Percentiles rank a stretch among this genome's conserved stretches.
phyloP scores from a whole-genome alignment of 2,888 invertebrate species.

The Podabrus alpinus region DNA sequence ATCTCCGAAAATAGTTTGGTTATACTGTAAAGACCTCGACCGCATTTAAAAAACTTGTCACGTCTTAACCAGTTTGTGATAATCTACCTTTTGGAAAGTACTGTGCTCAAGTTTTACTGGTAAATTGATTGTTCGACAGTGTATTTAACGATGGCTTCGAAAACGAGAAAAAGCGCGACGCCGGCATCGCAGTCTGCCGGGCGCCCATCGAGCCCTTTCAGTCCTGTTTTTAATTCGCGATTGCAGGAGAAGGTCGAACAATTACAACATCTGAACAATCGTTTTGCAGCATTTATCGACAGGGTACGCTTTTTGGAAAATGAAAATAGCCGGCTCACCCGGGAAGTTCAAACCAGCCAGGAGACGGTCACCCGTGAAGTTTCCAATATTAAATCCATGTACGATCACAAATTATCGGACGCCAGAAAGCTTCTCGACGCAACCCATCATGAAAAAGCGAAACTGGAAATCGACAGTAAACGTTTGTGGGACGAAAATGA shows the following conservation, averaged over 20 bases:
- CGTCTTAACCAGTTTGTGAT: constrained; percentile 18
- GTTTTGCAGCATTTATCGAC: constrained; percentile 95
- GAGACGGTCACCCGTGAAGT: constrained; percentile 89
- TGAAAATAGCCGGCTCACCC: constrained; percentile 84
- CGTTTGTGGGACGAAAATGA: constrained; percentile 85
- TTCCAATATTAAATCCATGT: constrained; percentile 86
- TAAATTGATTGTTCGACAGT: background rate
- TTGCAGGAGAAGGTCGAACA: constrained; percentile 94
- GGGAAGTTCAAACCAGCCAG: constrained; percentile 82
- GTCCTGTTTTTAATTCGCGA: constrained; percentile 87
- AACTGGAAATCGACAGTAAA: constrained; percentile 89
- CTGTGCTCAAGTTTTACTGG: constrained; percentile 3
- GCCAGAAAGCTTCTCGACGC: constrained; percentile 91
- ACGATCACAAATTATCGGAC: constrained; percentile 89
- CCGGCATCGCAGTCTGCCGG: constrained; percentile 65
- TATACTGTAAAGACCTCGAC: constrained; percentile 48
- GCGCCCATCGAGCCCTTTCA: constrained; percentile 77
- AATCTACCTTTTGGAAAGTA: constrained; percentile 14
- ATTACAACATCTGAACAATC: constrained; percentile 92
- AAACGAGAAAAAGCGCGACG: constrained; percentile 55
- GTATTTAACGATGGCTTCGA: constrained; percentile 50
- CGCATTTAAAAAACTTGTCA: constrained; percentile 39
- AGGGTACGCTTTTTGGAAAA: constrained; percentile 88
- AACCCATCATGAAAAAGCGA: constrained; percentile 89
- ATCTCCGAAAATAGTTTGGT: constrained; percentile 53